Base-by-base conservation (phyloP, 2,113 vertebrate genomes). In the Arvicanthis niloticus region DNA sequence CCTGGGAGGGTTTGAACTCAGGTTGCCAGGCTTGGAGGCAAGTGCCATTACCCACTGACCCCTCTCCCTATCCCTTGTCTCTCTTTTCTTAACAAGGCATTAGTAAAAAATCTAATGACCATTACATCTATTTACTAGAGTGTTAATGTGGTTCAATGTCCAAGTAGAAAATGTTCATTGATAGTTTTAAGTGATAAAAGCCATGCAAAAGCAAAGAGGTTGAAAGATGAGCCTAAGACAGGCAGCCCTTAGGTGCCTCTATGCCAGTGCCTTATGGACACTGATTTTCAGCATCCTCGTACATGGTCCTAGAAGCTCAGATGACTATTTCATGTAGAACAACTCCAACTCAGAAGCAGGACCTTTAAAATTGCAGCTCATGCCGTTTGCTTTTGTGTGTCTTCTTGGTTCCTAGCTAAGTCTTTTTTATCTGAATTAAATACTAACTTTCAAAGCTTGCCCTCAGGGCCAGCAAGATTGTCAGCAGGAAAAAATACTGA, bases 401-500 rank as follows among this genome's bases (percentile, higher is more conserved):
- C 68, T 94, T 97, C 82, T 81, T 37, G 56, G 56, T 62, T 89
- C 51, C 70, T 42, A 81, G 53, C n/a, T 12, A 94, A 48, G 56
- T 24, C 73, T 40, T 93, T 89, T 58, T 24, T 37, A 51, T 73
- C 81, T 90, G 48, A 56, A 5, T 62, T 82, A 72, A 94, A 92
- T 88, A 77, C 77, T 94, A 48, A 80, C 58, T 88, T 95, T 90
- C 40, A 31, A 76, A 86, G 93, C 73, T 40, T 84, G n/a, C 17
- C 22, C 16, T 40, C 48, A 21, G 67, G 48, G 65, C 15, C 58
- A 85, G 58, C 16, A 62, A 86, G 26, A 34, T 68, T 4, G 21
- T n/a, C 65, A 26, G 21, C 34, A 70, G 34, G 7, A 51, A 12
- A 87, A 48, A 29, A 1, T 16, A 53, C 21, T 88, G 34, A 37